Base-by-base conservation (phyloP, 2,113 vertebrate species). In the Periophthalmodon schlosseri region DNA sequence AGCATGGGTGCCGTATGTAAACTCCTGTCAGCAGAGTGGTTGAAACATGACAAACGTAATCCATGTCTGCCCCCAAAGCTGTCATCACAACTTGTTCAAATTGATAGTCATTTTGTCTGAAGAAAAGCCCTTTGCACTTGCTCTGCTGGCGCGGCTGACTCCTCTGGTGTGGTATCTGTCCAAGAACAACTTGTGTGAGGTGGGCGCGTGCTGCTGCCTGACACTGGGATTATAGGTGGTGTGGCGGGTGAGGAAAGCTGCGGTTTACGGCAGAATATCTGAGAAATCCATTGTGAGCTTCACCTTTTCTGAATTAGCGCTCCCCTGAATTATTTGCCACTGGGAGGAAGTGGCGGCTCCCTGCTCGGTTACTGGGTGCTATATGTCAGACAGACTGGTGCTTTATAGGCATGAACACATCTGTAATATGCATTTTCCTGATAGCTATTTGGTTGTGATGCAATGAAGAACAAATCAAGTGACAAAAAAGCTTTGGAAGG, bases 151-250 rank as follows among this genome's bases (percentile, higher is more conserved):
- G 69, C n/a, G 34, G 80, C 83, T 49, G 75, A 87, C 85, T 86
- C 78, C 73, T 46, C 83, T 86, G 84, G 78, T 79, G 76, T 77
- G 85, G 84, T 90, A 82, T 82, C 86, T 87, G 75, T 92, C 91
- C 90, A 92, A 92, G 78, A 92, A 89, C 84, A 92, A 92, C 88
- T 88, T 85, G 87, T 92, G 85, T 89, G 91, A 90, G 89, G 88
- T 88, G 74, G 52, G 75, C 63, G 60, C 69, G 89, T 88, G 85
- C 83, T 61, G 54, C 70, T 72, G 85, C 81, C 87, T 89, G 90
- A 91, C 88, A 83, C 75, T 49, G 87, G 88, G 91, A 90, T 91
- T 92, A 93, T 88, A 91, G 89, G 87, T 85, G 89, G 85, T 87
- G 77, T 84, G 84, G 79, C 16, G 76, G 81, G 88, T 85, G 91